Conservation (phyloP, 2,113 vertebrate genomes). For the Rhadina sibilatrix region DNA sequence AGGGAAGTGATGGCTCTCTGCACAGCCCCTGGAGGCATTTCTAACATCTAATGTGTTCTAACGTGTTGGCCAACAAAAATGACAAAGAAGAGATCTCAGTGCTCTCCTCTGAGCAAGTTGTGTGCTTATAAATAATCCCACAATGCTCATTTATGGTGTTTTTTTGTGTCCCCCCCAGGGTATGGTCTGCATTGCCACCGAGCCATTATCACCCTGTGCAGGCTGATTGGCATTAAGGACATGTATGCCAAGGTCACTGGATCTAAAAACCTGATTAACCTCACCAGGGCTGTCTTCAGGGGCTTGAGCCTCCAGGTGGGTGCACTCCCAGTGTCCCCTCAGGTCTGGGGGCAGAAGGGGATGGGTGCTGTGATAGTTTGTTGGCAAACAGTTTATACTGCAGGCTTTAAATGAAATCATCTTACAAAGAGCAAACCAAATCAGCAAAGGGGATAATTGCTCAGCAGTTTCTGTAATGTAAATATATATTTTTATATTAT, state of each 20-base stretch:
- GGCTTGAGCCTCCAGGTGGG: conserved; percentile 86
- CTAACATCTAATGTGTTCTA: not conserved
- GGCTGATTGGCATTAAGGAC: conserved; percentile 90
- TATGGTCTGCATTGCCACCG: conserved; percentile 92
- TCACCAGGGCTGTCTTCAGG: conserved; percentile 87
- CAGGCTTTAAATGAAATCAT: not conserved
- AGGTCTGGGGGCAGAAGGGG: not conserved
- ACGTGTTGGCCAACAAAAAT: not conserved
- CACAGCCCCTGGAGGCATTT: not conserved
- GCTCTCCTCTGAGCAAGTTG: not conserved
- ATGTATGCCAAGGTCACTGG: conserved; percentile 92
- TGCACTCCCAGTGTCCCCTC: not conserved
- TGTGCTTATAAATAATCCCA: not conserved
- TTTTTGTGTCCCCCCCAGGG: conserved; percentile 71
- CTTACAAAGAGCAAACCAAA: not conserved
- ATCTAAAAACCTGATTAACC: conserved; percentile 86
- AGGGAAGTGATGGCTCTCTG: not conserved
- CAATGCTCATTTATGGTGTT: not conserved
- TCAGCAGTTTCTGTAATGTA: not conserved
- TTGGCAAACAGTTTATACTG: not conserved
- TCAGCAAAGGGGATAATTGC: not conserved
- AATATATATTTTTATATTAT: no score
- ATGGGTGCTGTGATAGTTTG: not conserved
- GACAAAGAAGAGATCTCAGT: not conserved
- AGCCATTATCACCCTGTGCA: conserved; percentile 91